Base-by-base conservation (phyloP, 2,888 invertebrate genomes). In the Eilema griseolum region DNA sequence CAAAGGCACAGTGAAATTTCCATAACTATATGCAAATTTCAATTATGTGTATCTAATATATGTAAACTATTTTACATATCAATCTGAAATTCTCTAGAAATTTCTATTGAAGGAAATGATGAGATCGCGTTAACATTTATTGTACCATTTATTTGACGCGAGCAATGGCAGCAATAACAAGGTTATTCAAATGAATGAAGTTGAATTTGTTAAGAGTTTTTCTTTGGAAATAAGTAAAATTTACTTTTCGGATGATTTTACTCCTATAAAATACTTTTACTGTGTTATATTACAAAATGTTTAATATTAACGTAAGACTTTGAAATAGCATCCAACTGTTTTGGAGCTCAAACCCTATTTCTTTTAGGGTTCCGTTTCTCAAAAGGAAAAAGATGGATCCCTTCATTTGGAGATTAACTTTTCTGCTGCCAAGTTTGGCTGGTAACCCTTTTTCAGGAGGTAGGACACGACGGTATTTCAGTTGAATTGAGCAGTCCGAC, bases 71-170 rank as follows among this genome's bases (percentile, higher is more conserved):
- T 61, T 66, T 56, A 56, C 28, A 62, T 41, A 26, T 46, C 41
- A 62, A 62, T 20, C 24, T 64, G 16, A 26, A 24, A 56, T 37
- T 33, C 33, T 46, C 11, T 60, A 65, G 59, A 56, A 65, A 61
- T 33, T 16, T 16, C 41, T 61, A 28, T 57, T 23, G 20, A 59
- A 60, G 31, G 37, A 52, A 52, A 24, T 26, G 31, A 65, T 11
- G 33, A 61, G 61, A 70, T 65, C 26, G 16, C 60, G 46, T 23
- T 65, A 64, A 65, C 52, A 65, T 65, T 65, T 59, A 69, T 20
- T 23, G 7, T 16, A 24, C 31, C 10, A n/a, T 33, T 69, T 59
- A 16, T 60, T 52, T 31, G 4, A 31, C 60, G 46, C 24, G 16
- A 64, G 59, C 23, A 60, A 64, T 37, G 8, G 24, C 24, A 37